Conservation (phyloP, 2,113 vertebrate species). For the Otis tarda region DNA sequence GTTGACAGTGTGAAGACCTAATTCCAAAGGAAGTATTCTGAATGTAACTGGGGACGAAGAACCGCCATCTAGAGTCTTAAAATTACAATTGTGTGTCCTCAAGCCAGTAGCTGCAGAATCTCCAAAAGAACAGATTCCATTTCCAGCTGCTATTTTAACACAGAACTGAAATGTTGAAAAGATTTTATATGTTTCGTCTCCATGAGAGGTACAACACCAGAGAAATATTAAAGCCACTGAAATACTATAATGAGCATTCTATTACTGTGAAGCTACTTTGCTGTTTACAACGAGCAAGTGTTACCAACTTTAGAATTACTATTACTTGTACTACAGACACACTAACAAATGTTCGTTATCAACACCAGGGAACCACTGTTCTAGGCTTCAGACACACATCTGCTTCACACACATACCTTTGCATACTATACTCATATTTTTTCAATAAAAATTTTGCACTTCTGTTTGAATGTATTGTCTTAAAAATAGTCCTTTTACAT, state of each 20-base stretch:
- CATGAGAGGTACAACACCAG: background rate
- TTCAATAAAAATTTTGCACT: background rate
- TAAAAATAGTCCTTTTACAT: background rate
- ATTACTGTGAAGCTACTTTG: background rate
- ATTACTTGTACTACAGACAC: background rate
- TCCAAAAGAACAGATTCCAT: conserved; percentile 80
- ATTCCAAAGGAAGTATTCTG: conserved; percentile 83
- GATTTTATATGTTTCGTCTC: background rate
- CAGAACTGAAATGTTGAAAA: conserved; percentile 80
- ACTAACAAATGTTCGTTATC: background rate
- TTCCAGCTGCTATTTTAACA: conserved; percentile 74
- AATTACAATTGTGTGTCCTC: background rate
- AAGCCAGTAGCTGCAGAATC: background rate
- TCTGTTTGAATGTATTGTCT: background rate
- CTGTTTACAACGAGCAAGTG: background rate
- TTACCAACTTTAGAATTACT: background rate
- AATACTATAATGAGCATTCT: background rate
- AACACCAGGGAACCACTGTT: background rate
- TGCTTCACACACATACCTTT: background rate
- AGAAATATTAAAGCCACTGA: background rate
- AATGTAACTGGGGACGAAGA: conserved; percentile 73
- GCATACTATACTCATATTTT: background rate
- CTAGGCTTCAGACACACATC: background rate
- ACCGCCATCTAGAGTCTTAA: background rate
- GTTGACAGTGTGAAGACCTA: conserved; percentile 83